These are phyloP conservation scores for Caenorhabditis sp. DNA, from an alignment of 2,888 invertebrate species.

Conservation along the genomic window DNA sequence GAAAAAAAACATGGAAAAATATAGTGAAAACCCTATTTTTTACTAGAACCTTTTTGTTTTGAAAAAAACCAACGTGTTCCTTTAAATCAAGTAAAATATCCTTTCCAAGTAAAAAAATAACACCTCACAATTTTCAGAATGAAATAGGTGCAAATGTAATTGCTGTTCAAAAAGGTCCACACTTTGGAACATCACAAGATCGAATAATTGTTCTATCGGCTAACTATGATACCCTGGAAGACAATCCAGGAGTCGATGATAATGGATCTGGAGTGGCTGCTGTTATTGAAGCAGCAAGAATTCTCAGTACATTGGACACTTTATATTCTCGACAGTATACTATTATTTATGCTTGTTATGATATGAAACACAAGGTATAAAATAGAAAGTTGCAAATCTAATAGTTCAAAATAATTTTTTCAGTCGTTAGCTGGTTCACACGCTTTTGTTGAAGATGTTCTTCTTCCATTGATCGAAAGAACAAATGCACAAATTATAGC, in stretches of 20 bases:
- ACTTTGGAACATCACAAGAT: slow-evolving; percentile 47
- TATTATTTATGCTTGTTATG: slow-evolving; percentile 47
- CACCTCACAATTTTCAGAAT: slow-evolving; percentile 26
- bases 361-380: slow-evolving; percentile 57
- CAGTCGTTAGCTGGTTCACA: slow-evolving; percentile 52
- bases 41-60: too few relatives aligned
- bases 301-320: slow-evolving; percentile 39
- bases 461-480: slow-evolving; percentile 42
- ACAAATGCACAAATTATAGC: slow-evolving; percentile 35
- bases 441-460: slow-evolving; percentile 51
- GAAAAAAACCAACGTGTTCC: too few relatives aligned
- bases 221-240: slow-evolving; percentile 51
- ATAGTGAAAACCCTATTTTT: too few relatives aligned
- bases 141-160: slow-evolving; percentile 53
- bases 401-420: slow-evolving; percentile 4
- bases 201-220: slow-evolving; percentile 43
- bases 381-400: neutral
- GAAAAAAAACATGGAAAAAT: too few relatives aligned
- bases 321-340: slow-evolving; percentile 43
- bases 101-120: neutral
- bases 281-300: slow-evolving; percentile 41
- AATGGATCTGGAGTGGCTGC: slow-evolving; percentile 56
- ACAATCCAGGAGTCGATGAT: slow-evolving; percentile 51
- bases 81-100: too few relatives aligned
- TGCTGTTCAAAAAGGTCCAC: slow-evolving; percentile 45